Base-by-base conservation (phyloP, 1,140 invertebrate genomes). In the Caenorhabditis latens region DNA sequence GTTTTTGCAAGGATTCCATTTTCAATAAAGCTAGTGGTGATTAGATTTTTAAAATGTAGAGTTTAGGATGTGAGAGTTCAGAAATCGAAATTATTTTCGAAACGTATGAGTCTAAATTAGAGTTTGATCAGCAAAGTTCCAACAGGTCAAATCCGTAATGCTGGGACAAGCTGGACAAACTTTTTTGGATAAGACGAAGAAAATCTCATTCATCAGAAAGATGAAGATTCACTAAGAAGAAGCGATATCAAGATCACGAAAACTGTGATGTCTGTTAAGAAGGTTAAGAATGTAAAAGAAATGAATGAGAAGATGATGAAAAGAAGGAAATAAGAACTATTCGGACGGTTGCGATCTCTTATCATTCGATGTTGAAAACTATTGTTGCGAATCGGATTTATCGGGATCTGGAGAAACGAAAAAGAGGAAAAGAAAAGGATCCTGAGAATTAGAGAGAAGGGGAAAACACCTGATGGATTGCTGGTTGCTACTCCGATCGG, bases 381-480 rank as follows among this genome's bases (percentile, higher is more conserved):
- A 79, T 79, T 50, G 71, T 50, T 48, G 71, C 71, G 71, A 11
- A 11, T 53, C 16, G 50, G 61, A n/a, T 58, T n/a, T 58, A 8
- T n/a, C 16, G n/a, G n/a, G n/a, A 58, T 58, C n/a, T n/a, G 8
- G 57, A n/a, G 57, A 21, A 5, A 21, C 21, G 57, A 11, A 13
- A 14, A 71, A 21, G 19, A n/a, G 42, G 8, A 71, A 8, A 32
- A 14, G 46, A 40, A 79, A 50, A 14, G n/a, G 71, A 79, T 79
- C 71, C 46, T 50, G 71, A 79, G 71, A 79, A 79, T 79, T 79
- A 79, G 71, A 79, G 46, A 79, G n/a, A 79, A 9, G 43, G 40
- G 67, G 42, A 71, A 79, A 79, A 79, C 71, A 79, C 71, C 71
- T 79, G 71, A 79, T 79, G 65, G 24, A 61, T n/a, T 61, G 24